Base-by-base conservation (phyloP, 2,797 vertebrate species). In the Yasuhikotakia modesta region DNA sequence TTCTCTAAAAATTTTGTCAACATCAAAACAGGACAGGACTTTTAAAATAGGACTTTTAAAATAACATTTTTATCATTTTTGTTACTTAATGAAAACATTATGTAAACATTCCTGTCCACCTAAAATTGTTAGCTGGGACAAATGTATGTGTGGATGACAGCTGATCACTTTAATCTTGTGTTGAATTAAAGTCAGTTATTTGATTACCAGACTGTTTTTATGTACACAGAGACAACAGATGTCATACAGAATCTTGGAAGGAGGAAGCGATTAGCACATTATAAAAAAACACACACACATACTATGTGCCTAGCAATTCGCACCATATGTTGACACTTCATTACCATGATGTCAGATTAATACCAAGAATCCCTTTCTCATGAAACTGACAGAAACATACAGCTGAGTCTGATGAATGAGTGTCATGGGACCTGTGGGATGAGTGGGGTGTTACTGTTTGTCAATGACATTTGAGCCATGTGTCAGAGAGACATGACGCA, bases 401-500 rank as follows among this genome's bases (percentile, higher is more conserved):
- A 77, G 75, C 66, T 64, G 14, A 67, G 70, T 63, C 14, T 70
- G 3, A 68, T 68, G 70, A 79, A 81, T 22, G 65, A 30, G 30
- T 14, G 16, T 74, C 77, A 32, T 39, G 76, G 79, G 82, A 79
- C 46, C 17, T 48, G 3, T 73, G 43, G 79, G 61, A 74, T 45
- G 35, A 64, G 4, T 32, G 32, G 45, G 30, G 46, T 63, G 76
- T 65, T 80, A 58, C 17, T 45, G 30, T 52, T 43, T 68, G 50
- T 64, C 50, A 55, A 16, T 39, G 32, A 64, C 57, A 80, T 71
- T 35, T 50, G 45, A 21, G 61, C 63, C 64, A 70, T 70, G 55
- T 66, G 61, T 70, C 73, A 72, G 32, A 77, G 11, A 74, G 12
- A 30, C n/a, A 58, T 82, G 80, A 84, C 78, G 83, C 73, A 80